phyloP scores from a whole-genome alignment of 2,888 invertebrate species.

The Leptinotarsa peninsularis region DNA sequence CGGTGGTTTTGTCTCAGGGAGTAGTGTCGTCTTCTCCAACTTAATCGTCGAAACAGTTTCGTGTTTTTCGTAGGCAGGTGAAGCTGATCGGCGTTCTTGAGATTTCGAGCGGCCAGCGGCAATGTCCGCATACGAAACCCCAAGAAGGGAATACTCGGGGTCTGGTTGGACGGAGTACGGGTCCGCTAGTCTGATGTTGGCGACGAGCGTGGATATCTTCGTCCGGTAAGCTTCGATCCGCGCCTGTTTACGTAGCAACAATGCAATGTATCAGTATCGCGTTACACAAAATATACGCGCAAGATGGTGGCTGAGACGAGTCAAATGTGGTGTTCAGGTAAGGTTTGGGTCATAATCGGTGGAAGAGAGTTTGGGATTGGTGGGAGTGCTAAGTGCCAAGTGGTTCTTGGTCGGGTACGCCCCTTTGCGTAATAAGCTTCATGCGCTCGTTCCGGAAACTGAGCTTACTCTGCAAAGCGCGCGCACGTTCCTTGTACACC shows the following conservation, averaged over 20 bases:
- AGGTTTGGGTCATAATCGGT: constrained; percentile 43
- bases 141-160: constrained; percentile 67
- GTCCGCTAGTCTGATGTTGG: constrained; percentile 81
- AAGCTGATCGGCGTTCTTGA: constrained; percentile 52
- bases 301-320: constrained; percentile 64
- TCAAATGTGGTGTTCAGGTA: constrained; percentile 35
- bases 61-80: constrained; percentile 47
- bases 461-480: constrained; percentile 88
- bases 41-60: constrained; percentile 38
- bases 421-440: constrained; percentile 87
- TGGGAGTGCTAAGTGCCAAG: constrained; percentile 71
- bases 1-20: constrained; percentile 51
- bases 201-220: constrained; percentile 79
- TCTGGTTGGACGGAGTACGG: constrained; percentile 75
- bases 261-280: constrained; percentile 60
- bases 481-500: constrained; percentile 88
- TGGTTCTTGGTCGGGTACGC: constrained; percentile 84
- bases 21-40: constrained; percentile 44
- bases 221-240: constrained; percentile 75
- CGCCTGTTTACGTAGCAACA: constrained; percentile 58
- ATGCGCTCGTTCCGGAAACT: constrained; percentile 89
- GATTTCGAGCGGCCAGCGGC: constrained; percentile 71
- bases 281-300: constrained; percentile 53
- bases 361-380: constrained; percentile 50
- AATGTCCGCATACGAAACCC: constrained; percentile 76